These are phyloP conservation scores for Lysandra bellargus DNA, from an alignment of 2,888 invertebrate genomes.

Conservation along the genomic window DNA sequence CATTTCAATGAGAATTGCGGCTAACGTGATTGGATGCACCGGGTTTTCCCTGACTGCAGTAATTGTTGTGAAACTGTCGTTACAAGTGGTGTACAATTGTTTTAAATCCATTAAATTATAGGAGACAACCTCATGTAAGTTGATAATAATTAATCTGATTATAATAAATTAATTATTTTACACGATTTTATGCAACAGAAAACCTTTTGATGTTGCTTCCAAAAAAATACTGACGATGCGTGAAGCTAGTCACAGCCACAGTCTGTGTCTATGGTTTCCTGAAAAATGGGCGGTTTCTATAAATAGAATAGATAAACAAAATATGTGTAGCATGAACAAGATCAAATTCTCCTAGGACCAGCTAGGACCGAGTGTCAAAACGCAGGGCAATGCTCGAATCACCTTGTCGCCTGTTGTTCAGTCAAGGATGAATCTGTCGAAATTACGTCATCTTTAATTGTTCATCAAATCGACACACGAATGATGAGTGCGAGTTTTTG, in stretches of 20 bases:
- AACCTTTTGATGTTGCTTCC: too few relatives aligned
- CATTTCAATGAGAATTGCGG: not conserved
- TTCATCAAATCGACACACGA: not conserved
- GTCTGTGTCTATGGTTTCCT: too few relatives aligned
- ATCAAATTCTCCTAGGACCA: not conserved
- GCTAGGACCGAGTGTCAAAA: not conserved
- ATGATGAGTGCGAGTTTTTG: not conserved
- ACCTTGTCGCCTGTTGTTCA: not conserved
- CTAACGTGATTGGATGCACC: not conserved
- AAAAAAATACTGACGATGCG: too few relatives aligned
- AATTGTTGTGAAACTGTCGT: not conserved
- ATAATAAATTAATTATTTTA: too few relatives aligned
- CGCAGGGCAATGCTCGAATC: not conserved
- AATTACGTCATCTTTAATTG: constrained; percentile 14
- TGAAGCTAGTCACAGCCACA: too few relatives aligned
- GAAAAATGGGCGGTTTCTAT: too few relatives aligned
- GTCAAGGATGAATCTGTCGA: not conserved
- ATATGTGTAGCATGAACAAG: not conserved
- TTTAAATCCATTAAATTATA: not conserved
- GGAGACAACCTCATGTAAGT: not conserved
- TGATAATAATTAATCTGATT: too few relatives aligned
- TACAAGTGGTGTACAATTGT: not conserved
- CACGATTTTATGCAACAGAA: too few relatives aligned
- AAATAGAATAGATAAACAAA: too few relatives aligned
- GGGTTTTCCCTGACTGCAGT: not conserved